phyloP scores from a whole-genome alignment of 1,140 invertebrate species.

The Drosophila nasuta region DNA sequence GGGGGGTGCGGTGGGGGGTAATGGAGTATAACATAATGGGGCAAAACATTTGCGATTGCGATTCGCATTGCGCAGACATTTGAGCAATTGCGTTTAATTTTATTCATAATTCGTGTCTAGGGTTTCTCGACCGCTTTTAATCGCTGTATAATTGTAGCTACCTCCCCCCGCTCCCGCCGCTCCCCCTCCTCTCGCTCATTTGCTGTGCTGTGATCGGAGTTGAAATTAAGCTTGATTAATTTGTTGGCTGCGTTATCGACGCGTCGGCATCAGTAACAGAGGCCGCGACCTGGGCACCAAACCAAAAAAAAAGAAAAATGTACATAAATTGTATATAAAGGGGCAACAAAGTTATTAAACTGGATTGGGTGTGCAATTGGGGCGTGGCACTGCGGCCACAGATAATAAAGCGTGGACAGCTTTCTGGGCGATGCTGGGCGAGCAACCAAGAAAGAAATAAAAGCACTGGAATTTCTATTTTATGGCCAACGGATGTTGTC shows the following conservation, averaged over 20 bases:
- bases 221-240: conserved; percentile 81
- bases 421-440: conserved; percentile 19
- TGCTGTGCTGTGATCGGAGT: conserved; percentile 29
- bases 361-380: conserved; percentile 73
- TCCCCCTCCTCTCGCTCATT: background rate
- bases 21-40: conserved; percentile 20
- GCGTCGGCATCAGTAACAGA: conserved; percentile 57
- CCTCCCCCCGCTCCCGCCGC: background rate
- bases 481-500: conserved; percentile 62
- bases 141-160: conserved; percentile 49
- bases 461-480: conserved; percentile 67
- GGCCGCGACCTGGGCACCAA: conserved; percentile 29
- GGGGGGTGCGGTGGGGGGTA: background rate
- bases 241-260: conserved; percentile 65
- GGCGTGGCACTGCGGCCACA: conserved; percentile 56
- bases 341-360: conserved; percentile 79
- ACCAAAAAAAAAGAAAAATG: no score
- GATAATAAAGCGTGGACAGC: conserved; percentile 75
- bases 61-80: conserved; percentile 59
- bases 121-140: conserved; percentile 57
- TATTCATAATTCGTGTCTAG: conserved; percentile 80
- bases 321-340: background rate
- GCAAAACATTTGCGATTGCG: conserved; percentile 4
- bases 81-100: conserved; percentile 82
- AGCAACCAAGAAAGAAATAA: conserved; percentile 19